These are phyloP conservation scores for Heliocidaris tuberculata DNA, from an alignment of 35 echinoderm and acorn worm genomes.

Conservation along the genomic window DNA sequence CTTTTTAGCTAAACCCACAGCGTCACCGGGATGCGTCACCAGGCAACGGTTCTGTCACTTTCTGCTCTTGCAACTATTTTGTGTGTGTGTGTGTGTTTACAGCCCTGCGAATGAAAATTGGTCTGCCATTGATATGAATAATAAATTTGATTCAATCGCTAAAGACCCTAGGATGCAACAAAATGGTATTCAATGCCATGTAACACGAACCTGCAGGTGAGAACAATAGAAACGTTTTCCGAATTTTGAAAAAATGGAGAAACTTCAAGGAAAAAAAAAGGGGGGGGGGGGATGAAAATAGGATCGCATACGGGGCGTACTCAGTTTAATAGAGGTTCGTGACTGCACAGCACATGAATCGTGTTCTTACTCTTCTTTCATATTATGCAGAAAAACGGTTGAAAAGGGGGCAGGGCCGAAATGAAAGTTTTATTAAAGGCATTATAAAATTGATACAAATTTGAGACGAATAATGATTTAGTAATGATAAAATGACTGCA, in stretches of 20 bases:
- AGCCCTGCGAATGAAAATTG: background rate
- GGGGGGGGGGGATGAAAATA: too few relatives aligned
- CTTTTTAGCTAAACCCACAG: background rate
- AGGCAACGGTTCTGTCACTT: background rate
- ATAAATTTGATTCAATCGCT: background rate
- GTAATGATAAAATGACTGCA: too few relatives aligned
- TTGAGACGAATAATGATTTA: too few relatives aligned
- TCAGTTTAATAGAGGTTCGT: background rate
- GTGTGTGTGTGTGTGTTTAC: background rate
- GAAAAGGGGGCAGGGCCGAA: too few relatives aligned
- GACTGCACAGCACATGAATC: background rate
- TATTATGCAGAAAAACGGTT: too few relatives aligned
- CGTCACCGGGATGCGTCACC: background rate
- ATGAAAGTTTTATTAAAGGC: too few relatives aligned
- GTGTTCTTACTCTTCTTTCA: too few relatives aligned
- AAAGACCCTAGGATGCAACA: background rate
- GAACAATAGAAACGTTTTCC: too few relatives aligned
- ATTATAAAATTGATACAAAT: too few relatives aligned
- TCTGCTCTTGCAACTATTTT: background rate
- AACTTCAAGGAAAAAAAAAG: background rate
- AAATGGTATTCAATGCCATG: background rate
- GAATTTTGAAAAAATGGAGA: background rate
- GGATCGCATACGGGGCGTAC: background rate
- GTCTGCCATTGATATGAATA: background rate
- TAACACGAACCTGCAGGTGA: background rate